phyloP scores from a whole-genome alignment of 2,888 invertebrate species.

The Apotomis capreana region DNA sequence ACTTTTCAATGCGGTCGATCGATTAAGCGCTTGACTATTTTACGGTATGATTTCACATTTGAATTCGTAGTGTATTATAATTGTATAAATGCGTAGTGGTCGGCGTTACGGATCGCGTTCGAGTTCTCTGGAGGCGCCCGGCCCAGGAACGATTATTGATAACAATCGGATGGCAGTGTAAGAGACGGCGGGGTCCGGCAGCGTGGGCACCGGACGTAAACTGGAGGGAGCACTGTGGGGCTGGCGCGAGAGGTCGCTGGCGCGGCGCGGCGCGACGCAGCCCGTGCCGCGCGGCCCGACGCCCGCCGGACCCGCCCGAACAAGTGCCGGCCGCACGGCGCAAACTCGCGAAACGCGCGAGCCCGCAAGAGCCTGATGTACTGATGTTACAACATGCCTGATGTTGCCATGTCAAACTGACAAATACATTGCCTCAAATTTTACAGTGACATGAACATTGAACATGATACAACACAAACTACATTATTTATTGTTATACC shows the following conservation, averaged over 20 bases:
- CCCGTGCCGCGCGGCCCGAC: constrained; percentile 47
- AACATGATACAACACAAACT: too few species aligned
- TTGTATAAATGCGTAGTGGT: constrained; percentile 51
- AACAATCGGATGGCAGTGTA: constrained; percentile 78
- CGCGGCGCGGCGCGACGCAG: constrained; percentile 65
- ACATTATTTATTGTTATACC: too few species aligned
- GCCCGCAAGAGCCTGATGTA: constrained; percentile 23
- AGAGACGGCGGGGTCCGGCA: constrained; percentile 74
- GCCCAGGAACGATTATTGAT: constrained; percentile 74
- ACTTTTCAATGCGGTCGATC: constrained; percentile 80
- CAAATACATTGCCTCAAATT: background rate
- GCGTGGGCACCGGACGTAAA: constrained; percentile 75
- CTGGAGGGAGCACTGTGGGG: constrained; percentile 68
- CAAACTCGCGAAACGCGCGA: constrained; percentile 33
- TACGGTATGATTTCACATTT: constrained; percentile 62
- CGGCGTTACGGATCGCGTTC: constrained; percentile 62
- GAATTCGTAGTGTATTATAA: constrained; percentile 52
- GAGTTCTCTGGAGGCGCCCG: constrained; percentile 65
- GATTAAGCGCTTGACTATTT: constrained; percentile 73
- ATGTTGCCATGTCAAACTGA: constrained; percentile 16
- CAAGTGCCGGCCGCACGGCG: constrained; percentile 15
- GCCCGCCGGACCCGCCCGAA: constrained; percentile 23
- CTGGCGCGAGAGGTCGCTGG: constrained; percentile 74
- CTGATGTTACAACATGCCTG: constrained; percentile 1
- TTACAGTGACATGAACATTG: background rate